Evolutionary conservation across 2,113 vertebrate species (phyloP), one percentile per base, ranked within the genome.

Genomic region (Phrynosoma platyrhinos): DNA sequence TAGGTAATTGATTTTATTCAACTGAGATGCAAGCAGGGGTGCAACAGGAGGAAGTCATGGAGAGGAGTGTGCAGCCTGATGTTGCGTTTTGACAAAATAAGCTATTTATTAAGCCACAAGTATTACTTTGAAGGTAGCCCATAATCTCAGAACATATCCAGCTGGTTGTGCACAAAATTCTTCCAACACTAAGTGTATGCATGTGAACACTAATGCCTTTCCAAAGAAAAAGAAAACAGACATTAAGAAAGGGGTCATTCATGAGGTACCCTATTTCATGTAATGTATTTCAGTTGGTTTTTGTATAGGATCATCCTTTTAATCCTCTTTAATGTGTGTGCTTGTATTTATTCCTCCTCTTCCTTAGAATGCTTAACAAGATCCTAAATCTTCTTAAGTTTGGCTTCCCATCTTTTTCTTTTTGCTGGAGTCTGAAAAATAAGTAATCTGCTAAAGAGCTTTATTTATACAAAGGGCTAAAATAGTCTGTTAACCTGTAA

Each of bases 351-450:
- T 18, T 69, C 68, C 27, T 21, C 7, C 25, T 8, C 68, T 27
- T 27, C 25, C 68, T 27, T 64, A 68, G 76, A 84, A 69, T 83
- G 40, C 5, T 42, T 58, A 62, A 25, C 64, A 27, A 77, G 62
- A 62, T 42, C 58, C n/a, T 32, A 83, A 88, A 78, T 77, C 81
- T 78, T 62, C 78, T 83, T 88, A 83, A 53, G 21, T 85, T 91
- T 90, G 8, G 40, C 71, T 91, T 66, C 6, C 55, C 53, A 79
- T 64, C 32, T 16, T 80, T 85, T 83, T 88, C 53, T 77, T 75
- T 75, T 68, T 77, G 14, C 62, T 75, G 14, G n/a, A 79, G 16
- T 90, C 79, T 42, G 0, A 32, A 9, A 82, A 53, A 47, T 32
- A 71, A 40, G 13, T 76, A 83, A 89, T 79, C 79, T 79, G 89